Evolutionary conservation across 1,140 invertebrate genomes (phyloP), one percentile per base, ranked within the genome.

Genomic region (Sitobion miscanthi): DNA sequence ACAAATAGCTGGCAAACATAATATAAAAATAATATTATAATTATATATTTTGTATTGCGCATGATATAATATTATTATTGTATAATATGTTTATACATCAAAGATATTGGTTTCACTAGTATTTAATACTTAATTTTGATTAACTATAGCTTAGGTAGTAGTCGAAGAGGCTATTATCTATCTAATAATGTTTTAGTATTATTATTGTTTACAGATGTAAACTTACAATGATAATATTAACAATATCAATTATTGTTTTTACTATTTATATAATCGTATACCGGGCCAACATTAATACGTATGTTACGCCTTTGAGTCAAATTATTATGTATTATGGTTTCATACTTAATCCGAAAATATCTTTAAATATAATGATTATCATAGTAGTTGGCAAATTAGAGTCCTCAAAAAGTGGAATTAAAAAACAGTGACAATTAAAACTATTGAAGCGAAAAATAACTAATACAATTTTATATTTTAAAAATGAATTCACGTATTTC

Each of bases 111-210:
- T 77, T 77, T n/a, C 62, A 77, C 14, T 17, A 77, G n/a, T 69
- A 30, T 69, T 69, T 69, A 30, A 69, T 30, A n/a, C 8, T n/a
- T 30, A 14, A 69, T 69, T 30, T 69, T n/a, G 3, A 8, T 57
- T 0, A 57, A 57, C 7, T 25, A 57, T 25, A 57, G 30, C 23
- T 62, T 9, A 8, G 30, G 9, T 14, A 9, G 2, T 30, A 69
- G 2, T 4, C 25, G 0, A 5, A 11, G 30, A 9, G 0, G 9
- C 1, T 11, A 62, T 30, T n/a, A 9, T 2, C 25, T 30, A 7
- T 0, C 3, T 69, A 30, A 69, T 69, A 30, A 69, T 30, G 9
- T 69, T 14, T 69, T 30, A 14, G 0, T 14, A 69, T 69, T 14
- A 30, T n/a, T 30, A 69, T 69, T 69, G 30, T 69, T 30, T 11